These are phyloP conservation scores for Psix sp. DNA, from an alignment of 1,140 invertebrate species.

Conservation along the genomic window DNA sequence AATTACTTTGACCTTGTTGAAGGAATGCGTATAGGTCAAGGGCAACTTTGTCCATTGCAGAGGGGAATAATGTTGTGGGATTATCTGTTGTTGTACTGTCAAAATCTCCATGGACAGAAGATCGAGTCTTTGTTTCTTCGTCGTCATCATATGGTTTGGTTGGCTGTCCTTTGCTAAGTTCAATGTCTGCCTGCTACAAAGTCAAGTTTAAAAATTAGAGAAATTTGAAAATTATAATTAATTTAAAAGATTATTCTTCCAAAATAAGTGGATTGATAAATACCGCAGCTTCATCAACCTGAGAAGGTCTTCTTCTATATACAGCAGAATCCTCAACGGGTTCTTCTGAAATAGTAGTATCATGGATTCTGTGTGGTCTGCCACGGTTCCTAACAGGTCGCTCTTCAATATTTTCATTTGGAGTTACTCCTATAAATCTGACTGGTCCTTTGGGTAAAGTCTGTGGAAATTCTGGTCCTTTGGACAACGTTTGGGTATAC, in stretches of 20 bases:
- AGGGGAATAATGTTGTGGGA: conserved; percentile 77
- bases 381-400: conserved; percentile 59
- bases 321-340: conserved; percentile 53
- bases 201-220: conserved; percentile 15
- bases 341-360: conserved; percentile 65
- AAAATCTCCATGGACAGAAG: conserved; percentile 53
- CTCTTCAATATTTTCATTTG: conserved; percentile 78
- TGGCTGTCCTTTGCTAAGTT: conserved; percentile 65
- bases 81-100: conserved; percentile 78
- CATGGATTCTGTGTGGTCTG: conserved; percentile 65
- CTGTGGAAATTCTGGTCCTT: conserved; percentile 43
- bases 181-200: conserved; percentile 52
- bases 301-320: conserved; percentile 63
- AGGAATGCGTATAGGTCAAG: conserved; percentile 87
- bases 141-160: conserved; percentile 51
- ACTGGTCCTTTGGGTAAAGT: conserved; percentile 77
- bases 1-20: conserved; percentile 83
- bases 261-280: background rate
- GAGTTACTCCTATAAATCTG: conserved; percentile 79
- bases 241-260: background rate
- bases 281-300: conserved; percentile 58
- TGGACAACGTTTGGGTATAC: conserved; percentile 70
- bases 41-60: conserved; percentile 87
- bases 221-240: background rate
- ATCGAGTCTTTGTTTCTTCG: conserved; percentile 37